phyloP scores from a whole-genome alignment of 1,140 invertebrate species.

The Tachypleus tridentatus region DNA sequence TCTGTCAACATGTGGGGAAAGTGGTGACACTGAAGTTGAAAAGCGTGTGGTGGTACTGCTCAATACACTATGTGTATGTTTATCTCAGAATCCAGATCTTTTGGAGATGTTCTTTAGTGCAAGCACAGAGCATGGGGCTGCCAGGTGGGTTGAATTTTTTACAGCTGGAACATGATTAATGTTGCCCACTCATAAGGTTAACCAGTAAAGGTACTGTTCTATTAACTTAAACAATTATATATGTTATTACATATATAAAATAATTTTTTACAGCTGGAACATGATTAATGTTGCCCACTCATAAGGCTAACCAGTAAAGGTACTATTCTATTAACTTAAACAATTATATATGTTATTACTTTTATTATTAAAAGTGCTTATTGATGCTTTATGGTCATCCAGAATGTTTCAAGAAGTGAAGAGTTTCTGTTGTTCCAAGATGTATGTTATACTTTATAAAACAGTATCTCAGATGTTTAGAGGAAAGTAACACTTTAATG shows the following conservation, averaged over 20 bases:
- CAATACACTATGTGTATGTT: conserved; percentile 77
- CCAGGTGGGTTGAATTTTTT: conserved; percentile 18
- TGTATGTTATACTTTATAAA: too few relatives aligned
- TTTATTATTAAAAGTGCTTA: not conserved
- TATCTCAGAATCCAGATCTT: conserved; percentile 74
- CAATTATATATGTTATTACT: not conserved
- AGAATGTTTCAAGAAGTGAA: too few relatives aligned
- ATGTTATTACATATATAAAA: not conserved
- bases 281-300: too few relatives aligned
- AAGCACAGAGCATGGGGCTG: conserved; percentile 38
- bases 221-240: not conserved
- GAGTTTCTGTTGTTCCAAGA: too few relatives aligned
- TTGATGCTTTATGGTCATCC: too few relatives aligned
- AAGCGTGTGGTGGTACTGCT: conserved; percentile 71
- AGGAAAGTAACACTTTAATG: too few relatives aligned
- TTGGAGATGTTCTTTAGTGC: conserved; percentile 80
- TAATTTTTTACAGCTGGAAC: too few relatives aligned
- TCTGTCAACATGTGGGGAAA: conserved; percentile 62
- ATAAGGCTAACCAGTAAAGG: not conserved
- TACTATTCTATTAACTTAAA: not conserved
- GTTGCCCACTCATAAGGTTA: too few relatives aligned
- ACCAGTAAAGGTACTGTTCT: not conserved
- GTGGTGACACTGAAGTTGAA: conserved; percentile 65
- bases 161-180: too few relatives aligned
- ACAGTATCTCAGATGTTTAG: too few relatives aligned